Conservation (phyloP, 2,888 invertebrate species). For the Himalopsyche kuldschensis region DNA sequence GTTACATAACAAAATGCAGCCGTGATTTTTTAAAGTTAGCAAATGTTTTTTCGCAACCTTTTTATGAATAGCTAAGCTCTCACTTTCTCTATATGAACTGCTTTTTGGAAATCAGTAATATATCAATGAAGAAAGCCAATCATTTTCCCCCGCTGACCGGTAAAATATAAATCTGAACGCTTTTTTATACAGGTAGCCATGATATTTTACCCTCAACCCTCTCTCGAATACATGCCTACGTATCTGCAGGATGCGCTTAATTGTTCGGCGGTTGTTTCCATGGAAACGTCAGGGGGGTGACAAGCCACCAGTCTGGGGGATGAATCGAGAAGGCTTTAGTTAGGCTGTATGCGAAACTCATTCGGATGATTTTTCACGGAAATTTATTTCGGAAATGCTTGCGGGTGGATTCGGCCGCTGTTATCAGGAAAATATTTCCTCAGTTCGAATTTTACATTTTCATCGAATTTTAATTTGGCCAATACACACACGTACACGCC, state of each 20-base stretch:
- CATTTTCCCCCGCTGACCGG: too few species aligned
- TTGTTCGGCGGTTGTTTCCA: conserved; percentile 35
- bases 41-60: too few species aligned
- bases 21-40: too few species aligned
- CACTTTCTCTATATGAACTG: too few species aligned
- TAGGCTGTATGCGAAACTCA: background rate
- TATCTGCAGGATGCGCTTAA: conserved; percentile 35
- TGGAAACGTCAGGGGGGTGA: conserved; percentile 24
- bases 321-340: background rate
- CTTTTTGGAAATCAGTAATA: too few species aligned
- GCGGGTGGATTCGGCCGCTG: background rate
- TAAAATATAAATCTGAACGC: background rate
- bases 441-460: too few species aligned
- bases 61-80: too few species aligned
- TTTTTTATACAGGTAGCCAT: background rate
- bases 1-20: too few species aligned
- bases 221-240: background rate
- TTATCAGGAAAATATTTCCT: background rate
- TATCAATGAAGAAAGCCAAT: too few species aligned
- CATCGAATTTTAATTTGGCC: too few species aligned
- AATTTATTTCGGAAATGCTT: background rate
- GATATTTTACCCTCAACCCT: background rate
- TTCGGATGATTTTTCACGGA: background rate
- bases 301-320: conserved; percentile 4
- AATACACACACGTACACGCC: too few species aligned